phyloP scores from a whole-genome alignment of 2,888 invertebrate species.

The Acrobasis suavella region DNA sequence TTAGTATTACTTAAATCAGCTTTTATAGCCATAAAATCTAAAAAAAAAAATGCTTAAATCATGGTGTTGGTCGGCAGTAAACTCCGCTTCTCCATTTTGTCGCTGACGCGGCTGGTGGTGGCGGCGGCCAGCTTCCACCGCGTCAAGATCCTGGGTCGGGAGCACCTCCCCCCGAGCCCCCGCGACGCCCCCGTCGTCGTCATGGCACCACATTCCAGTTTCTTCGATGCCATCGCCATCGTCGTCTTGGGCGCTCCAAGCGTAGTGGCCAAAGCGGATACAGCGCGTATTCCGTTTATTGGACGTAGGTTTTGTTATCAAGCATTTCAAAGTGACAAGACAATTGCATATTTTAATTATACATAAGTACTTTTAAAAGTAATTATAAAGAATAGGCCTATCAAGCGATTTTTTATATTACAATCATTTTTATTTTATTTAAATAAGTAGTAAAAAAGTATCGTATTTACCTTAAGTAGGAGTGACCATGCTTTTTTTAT shows the following conservation, averaged over 20 bases:
- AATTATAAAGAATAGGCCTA: too few relatives aligned
- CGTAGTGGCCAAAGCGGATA: slow-evolving; percentile 94
- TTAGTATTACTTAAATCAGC: too few relatives aligned
- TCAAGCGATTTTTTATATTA: too few relatives aligned
- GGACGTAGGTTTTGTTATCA: slow-evolving; percentile 88
- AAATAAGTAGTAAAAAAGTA: too few relatives aligned
- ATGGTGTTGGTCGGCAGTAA: slow-evolving; percentile 70
- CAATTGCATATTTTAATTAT: not conserved
- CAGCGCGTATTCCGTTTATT: slow-evolving; percentile 91
- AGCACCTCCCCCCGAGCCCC: slow-evolving; percentile 65
- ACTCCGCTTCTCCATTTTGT: slow-evolving; percentile 85
- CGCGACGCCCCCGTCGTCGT: slow-evolving; percentile 92
- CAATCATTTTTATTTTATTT: too few relatives aligned
- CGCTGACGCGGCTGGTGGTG: slow-evolving; percentile 89
- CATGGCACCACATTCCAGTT: slow-evolving; percentile 95
- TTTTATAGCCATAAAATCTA: too few relatives aligned
- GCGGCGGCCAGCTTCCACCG: slow-evolving; percentile 91
- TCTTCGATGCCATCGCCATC: slow-evolving; percentile 93
- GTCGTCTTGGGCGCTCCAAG: slow-evolving; percentile 92
- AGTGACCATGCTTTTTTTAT: too few relatives aligned
- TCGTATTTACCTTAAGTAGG: too few relatives aligned
- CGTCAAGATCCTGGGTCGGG: slow-evolving; percentile 88
- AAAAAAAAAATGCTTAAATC: not conserved
- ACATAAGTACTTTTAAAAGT: too few relatives aligned
- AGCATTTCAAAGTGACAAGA: slow-evolving; percentile 10